Base-by-base conservation (phyloP, 2,113 vertebrate species). In the Dendropsophus ebraccatus region DNA sequence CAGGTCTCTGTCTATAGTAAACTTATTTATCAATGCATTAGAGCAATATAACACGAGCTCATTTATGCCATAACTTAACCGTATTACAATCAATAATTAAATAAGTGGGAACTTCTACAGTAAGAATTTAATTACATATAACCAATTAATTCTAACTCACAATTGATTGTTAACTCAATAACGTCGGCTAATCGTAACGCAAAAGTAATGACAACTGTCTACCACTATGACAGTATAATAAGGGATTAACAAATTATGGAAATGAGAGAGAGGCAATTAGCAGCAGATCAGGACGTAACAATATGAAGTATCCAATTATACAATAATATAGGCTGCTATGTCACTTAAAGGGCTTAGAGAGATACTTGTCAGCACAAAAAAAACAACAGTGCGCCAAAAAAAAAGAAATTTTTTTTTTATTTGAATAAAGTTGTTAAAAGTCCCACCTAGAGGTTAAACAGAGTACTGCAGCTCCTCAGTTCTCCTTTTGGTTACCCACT, bases 131-230 rank as follows among this genome's bases (percentile, higher is more conserved):
- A 78, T 78, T 79, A 79, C 30, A 37, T 5, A 30, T 56, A 79
- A n/a, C 30, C 76, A 79, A 79, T 79, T 79, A 79, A 79, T 35
- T 58, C 21, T 35, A 58, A 35, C 52, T 35, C 30, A 2, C 19
- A n/a, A 79, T 79, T 54, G 52, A 79, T 79, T 58, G 52, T 37
- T 58, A 58, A 56, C 76, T 58, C 76, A 37, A 79, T 54, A 79
- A n/a, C 32, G 32, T 58, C 32, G 32, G 58, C 76, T 14, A 58
- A 79, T 37, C 12, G 50, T 17, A 35, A 58, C 11, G 30, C 28
- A 37, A 58, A 79, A 79, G 5, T 56, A 58, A 79, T 79, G 70
- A 73, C 70, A 74, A 74, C 37, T 41, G 52, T 56, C 76, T 79
- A 37, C 76, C 21, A 5, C 21, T 14, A 14, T 74, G 41, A 45